These are phyloP conservation scores for Monodelphis domestica DNA, from an alignment of 2,797 vertebrate genomes.

Conservation along the genomic window DNA sequence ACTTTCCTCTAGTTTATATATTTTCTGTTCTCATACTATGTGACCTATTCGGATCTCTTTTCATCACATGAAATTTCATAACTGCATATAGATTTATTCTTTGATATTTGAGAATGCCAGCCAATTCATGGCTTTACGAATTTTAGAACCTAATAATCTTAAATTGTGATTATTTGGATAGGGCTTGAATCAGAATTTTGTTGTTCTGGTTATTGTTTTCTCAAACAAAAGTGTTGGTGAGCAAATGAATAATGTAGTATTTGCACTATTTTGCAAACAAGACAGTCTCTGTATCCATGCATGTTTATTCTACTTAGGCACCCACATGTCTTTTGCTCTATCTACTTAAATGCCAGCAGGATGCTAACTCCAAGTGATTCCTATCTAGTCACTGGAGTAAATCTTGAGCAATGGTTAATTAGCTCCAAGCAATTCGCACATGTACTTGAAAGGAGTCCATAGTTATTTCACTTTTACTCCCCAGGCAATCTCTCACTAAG, in stretches of 20 bases:
- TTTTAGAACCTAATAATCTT: conserved; percentile 27
- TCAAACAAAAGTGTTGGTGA: background rate
- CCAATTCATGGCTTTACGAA: conserved; percentile 43
- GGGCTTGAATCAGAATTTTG: background rate
- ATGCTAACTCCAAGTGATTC: background rate
- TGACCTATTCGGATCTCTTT: conserved; percentile 31
- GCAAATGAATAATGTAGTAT: background rate
- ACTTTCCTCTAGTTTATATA: conserved; percentile 55
- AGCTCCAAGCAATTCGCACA: background rate
- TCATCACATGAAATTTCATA: background rate
- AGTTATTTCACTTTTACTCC: background rate
- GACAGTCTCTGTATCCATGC: background rate
- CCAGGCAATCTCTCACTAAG: background rate
- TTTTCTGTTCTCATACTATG: conserved; percentile 53
- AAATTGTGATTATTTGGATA: conserved; percentile 16
- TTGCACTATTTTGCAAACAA: background rate
- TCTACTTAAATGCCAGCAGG: conserved; percentile 20
- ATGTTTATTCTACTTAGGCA: background rate
- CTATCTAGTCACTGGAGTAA: conserved; percentile 25
- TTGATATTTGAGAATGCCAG: conserved; percentile 38
- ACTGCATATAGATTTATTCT: background rate
- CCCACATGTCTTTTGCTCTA: background rate
- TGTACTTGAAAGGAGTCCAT: background rate
- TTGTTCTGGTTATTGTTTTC: background rate
- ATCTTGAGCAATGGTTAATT: background rate